Base-by-base conservation (phyloP, 2,113 vertebrate genomes). In the Hippocampus abdominalis region DNA sequence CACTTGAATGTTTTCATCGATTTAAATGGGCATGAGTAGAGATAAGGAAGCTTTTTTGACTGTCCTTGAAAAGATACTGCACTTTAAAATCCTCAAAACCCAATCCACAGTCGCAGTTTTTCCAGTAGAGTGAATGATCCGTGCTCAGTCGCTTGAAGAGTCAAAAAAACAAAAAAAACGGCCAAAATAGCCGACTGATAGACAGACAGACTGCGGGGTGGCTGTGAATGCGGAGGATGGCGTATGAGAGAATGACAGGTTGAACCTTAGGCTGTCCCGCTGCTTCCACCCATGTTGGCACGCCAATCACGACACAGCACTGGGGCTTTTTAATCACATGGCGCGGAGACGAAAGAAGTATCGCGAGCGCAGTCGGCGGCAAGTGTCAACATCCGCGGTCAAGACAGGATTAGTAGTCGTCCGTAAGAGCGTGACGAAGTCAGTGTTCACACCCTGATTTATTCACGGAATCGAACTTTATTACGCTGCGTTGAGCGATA, bases 281-380 rank as follows among this genome's bases (percentile, higher is more conserved):
- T 89, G 83, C 73, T 89, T 87, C 81, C 84, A 82, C 77, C 81
- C 83, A 85, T 87, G 83, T 75, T 75, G 81, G 48, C 66, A 61
- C 79, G 79, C 78, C 66, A 74, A 64, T 90, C 88, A 88, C 85
- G 86, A 87, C 87, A 89, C 86, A 86, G 84, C 86, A 86, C 73
- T 4, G 29, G 32, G 72, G 79, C 68, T 68, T 56, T 69, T 64
- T 88, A 89, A 86, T 89, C 83, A 84, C 82, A 85, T 79, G 86
- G 79, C 75, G 64, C 71, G 66, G 67, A 77, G 75, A 73, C 74
- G 64, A 80, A 74, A 82, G 75, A 76, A 75, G 59, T 68, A 73
- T 77, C 75, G 72, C 81, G 29, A 75, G 68, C 75, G 65, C 64
- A 68, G 63, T 64, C 64, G 63, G 39, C 13, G 27, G 54, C 70